These are phyloP conservation scores for Calameuta idolon DNA, from an alignment of 2,888 invertebrate genomes.

Conservation along the genomic window DNA sequence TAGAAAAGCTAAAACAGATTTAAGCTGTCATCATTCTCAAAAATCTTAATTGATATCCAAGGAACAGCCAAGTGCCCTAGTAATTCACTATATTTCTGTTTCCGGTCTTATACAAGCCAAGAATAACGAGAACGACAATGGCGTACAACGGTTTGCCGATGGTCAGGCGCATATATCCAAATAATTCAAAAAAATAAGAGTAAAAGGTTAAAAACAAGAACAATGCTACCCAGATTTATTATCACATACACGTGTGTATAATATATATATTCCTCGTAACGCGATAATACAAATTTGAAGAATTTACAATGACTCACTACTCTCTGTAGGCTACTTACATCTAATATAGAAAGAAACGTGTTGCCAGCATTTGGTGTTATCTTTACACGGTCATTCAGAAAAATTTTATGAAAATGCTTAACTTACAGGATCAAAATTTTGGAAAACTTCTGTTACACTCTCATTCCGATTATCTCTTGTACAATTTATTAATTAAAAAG, in stretches of 20 bases:
- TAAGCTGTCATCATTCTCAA: background rate
- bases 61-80: background rate
- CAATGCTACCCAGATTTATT: background rate
- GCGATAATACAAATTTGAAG: conserved; percentile 6
- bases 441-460: background rate
- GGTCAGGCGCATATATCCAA: background rate
- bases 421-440: background rate
- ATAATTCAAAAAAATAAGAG: background rate
- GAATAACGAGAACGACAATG: background rate
- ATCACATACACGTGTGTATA: background rate
- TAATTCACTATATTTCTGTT: background rate
- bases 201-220: background rate
- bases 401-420: background rate
- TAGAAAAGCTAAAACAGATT: background rate
- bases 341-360: conserved; percentile 1
- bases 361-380: background rate
- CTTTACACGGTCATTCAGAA: background rate
- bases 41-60: background rate
- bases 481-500: background rate
- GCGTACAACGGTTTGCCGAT: background rate
- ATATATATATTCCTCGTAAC: background rate
- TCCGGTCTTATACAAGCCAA: background rate
- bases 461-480: background rate
- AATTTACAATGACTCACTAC: conserved; percentile 2
- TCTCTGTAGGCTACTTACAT: background rate